Evolutionary conservation across 1,140 invertebrate species (phyloP), one percentile per base, ranked within the genome.

Genomic region (Panulirus ornatus): DNA sequence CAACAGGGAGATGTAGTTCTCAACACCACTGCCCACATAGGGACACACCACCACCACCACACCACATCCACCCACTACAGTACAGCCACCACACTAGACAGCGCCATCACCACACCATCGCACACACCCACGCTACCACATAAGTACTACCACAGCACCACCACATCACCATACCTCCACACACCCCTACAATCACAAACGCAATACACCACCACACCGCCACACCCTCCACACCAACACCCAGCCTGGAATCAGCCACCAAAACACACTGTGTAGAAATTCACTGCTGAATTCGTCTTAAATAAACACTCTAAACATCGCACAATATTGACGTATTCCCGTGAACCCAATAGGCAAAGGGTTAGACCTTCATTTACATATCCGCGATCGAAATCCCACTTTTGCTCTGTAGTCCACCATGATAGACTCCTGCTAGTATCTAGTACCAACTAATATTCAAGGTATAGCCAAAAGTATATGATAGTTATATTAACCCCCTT

Each of bases 301-400:
- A 81, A 81, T 81, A 81, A 81, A 81, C 78, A 81, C 47, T 81
- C 78, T 81, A 81, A 81, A 81, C 58, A 81, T 81, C 58, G 78
- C 8, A 34, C 78, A 58, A 58, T 47, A 27, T 47, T 81, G 78
- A 81, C 36, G 78, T 54, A 58, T 44, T 58, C n/a, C 78, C 14
- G 47, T 42, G 22, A 22, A 30, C 9, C 47, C 34, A 30, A 19
- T 47, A 19, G 73, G 63, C 38, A 76, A 76, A 40, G 78, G 51
- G 78, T 81, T 54, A 58, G 78, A 44, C 47, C 22, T 6, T 81
- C 38, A 81, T 81, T 58, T 81, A 36, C 78, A 81, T 81, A 81
- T 34, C 30, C 30, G 30, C 78, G 78, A 54, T 54, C 78, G 78
- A 58, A 58, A 58, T 51, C 42, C 78, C 54, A 34, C 78, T 81